A percentile compares a stretch with the other conserved stretches of the same genome.
Evolutionary conservation across 2,888 invertebrate genomes (phyloP).

Genomic region (Cerastoderma edule): DNA sequence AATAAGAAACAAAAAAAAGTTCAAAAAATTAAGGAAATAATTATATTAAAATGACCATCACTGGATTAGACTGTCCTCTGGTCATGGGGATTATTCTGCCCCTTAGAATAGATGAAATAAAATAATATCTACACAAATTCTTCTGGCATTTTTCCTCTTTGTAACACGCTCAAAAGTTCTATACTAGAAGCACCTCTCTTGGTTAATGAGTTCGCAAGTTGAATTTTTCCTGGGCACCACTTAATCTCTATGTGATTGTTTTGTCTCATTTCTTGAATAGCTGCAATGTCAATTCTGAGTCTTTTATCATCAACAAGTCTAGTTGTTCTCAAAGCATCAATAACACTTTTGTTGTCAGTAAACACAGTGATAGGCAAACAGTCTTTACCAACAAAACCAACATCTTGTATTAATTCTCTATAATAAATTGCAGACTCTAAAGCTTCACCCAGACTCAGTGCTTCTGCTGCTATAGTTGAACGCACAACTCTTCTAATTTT

Average conservation of each 20-base stretch:
- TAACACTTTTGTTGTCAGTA: constrained; percentile 41
- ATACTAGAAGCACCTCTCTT: too few species aligned
- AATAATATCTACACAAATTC: too few species aligned
- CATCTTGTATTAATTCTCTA: too few species aligned
- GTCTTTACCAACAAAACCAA: too few species aligned
- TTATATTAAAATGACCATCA: too few species aligned
- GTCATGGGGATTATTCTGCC: too few species aligned
- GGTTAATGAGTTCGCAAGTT: constrained; percentile 35
- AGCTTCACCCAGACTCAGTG: too few species aligned
- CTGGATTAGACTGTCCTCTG: too few species aligned
- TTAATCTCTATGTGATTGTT: constrained; percentile 24
- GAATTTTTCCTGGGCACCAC: constrained; percentile 30
- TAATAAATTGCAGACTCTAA: too few species aligned
- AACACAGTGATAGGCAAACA: constrained; percentile 18
- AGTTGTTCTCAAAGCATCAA: constrained; percentile 32
- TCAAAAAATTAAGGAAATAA: too few species aligned
- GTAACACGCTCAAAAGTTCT: constrained; percentile 35
- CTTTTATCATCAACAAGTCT: constrained; percentile 48
- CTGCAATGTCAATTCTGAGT: constrained; percentile 43
- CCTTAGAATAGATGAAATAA: too few species aligned
- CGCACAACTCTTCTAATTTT: constrained; percentile 57
- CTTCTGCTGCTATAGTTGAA: constrained; percentile 57
- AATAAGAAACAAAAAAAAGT: too few species aligned
- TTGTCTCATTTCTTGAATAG: constrained; percentile 21
- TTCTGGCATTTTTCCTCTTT: constrained; percentile 32